Conservation (phyloP, 2,888 invertebrate genomes). For the Anoncus sp. region DNA sequence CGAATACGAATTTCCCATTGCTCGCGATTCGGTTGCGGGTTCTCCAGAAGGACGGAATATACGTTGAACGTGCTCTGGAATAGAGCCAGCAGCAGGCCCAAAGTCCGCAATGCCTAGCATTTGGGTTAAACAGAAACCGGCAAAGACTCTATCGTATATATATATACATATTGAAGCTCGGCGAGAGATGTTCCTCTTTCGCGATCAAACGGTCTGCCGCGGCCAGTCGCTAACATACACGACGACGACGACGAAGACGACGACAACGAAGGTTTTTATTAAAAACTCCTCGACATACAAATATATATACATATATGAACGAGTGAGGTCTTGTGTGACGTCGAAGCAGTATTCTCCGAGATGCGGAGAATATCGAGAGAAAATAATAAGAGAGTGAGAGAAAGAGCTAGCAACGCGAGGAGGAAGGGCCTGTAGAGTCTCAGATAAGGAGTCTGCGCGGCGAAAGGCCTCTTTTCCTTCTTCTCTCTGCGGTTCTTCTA, state of each 20-base stretch:
- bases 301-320: too few species aligned
- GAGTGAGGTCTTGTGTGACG: constrained; percentile 39
- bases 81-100: constrained; percentile 72
- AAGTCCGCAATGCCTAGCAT: constrained; percentile 70
- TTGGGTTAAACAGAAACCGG: constrained; percentile 67
- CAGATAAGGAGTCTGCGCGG: constrained; percentile 60
- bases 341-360: constrained; percentile 53
- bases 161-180: constrained; percentile 15
- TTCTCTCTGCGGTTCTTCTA: constrained; percentile 15
- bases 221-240: constrained; percentile 47
- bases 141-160: constrained; percentile 31
- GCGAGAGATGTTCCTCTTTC: constrained; percentile 50
- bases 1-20: constrained; percentile 59
- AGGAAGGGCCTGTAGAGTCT: constrained; percentile 51
- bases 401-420: constrained; percentile 28
- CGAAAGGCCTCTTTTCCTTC: constrained; percentile 53
- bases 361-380: constrained; percentile 50
- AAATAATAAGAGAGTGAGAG: constrained; percentile 16
- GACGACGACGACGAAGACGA: constrained; percentile 28
- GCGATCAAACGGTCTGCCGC: constrained; percentile 62
- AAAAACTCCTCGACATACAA: constrained; percentile 51
- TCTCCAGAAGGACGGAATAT: constrained; percentile 51
- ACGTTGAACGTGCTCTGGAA: constrained; percentile 72
- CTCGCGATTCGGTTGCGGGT: constrained; percentile 42
- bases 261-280: constrained; percentile 56